Conservation (phyloP, 1,140 invertebrate species). For the Lordiphosa mommai region DNA sequence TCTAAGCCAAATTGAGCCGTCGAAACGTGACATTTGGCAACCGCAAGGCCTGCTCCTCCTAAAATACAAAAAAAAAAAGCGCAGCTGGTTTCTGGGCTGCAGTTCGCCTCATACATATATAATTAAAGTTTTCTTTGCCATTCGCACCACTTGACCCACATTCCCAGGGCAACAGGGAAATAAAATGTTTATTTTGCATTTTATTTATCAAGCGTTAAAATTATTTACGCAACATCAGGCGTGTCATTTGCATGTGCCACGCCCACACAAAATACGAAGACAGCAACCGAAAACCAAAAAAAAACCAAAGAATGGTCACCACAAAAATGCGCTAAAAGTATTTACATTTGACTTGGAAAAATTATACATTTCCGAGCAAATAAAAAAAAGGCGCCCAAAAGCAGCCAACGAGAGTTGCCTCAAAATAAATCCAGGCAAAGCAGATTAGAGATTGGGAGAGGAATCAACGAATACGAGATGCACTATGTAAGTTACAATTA, state of each 20-base stretch:
- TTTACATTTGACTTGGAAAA: conserved; percentile 75
- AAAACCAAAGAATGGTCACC: conserved; percentile 53
- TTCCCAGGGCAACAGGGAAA: conserved; percentile 48
- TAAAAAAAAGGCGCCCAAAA: conserved; percentile 41
- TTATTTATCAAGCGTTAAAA: conserved; percentile 72
- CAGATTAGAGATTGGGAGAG: conserved; percentile 11
- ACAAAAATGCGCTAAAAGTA: conserved; percentile 77
- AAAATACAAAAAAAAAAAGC: conserved; percentile 37
- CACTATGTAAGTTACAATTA: too few species aligned
- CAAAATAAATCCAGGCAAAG: conserved; percentile 43
- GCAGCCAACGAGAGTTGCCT: not conserved
- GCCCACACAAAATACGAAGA: conserved; percentile 21
- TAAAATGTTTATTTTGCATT: conserved; percentile 76
- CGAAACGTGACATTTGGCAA: conserved; percentile 62
- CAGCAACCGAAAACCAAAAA: conserved; percentile 14
- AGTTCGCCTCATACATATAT: conserved; percentile 45
- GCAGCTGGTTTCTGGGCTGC: conserved; percentile 22
- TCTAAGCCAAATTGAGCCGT: conserved; percentile 65
- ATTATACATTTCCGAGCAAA: conserved; percentile 78
- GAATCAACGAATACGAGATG: conserved; percentile 47
- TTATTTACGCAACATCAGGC: conserved; percentile 76
- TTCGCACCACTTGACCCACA: conserved; percentile 63
- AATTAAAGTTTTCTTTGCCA: conserved; percentile 43
- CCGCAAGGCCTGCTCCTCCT: conserved; percentile 27
- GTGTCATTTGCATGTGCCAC: conserved; percentile 73